Evolutionary conservation across 2,113 vertebrate genomes (phyloP).

Genomic region (Thunnus maccoyii): DNA sequence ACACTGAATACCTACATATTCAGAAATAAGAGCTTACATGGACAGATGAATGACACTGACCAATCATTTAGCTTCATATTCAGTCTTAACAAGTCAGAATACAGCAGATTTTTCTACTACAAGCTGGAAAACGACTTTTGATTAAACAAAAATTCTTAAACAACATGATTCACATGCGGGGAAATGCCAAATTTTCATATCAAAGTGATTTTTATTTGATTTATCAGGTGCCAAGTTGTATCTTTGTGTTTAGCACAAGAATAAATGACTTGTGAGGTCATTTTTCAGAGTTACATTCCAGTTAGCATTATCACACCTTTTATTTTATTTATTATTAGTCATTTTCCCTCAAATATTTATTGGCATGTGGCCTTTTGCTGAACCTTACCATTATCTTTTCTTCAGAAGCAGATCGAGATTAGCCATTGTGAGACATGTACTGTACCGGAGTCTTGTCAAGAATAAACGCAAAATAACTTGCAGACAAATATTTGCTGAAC

Average conservation of each 20-base stretch:
- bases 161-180: no score
- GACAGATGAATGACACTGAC: background rate
- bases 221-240: background rate
- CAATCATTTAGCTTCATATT: background rate
- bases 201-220: no score
- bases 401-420: background rate
- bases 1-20: slow-evolving; percentile 10
- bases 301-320: background rate
- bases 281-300: background rate
- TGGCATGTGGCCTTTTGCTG: slow-evolving; percentile 10
- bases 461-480: background rate
- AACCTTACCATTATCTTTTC: background rate
- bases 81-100: background rate
- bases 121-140: background rate
- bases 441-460: background rate
- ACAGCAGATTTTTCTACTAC: background rate
- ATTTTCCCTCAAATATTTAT: background rate
- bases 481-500: slow-evolving; percentile 55
- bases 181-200: no score
- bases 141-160: no score
- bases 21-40: background rate
- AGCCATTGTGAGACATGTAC: background rate
- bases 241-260: background rate
- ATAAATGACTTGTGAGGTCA: background rate
- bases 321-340: background rate